Conservation (phyloP, 2,797 vertebrate genomes). For the Anisognathus igniventris region DNA sequence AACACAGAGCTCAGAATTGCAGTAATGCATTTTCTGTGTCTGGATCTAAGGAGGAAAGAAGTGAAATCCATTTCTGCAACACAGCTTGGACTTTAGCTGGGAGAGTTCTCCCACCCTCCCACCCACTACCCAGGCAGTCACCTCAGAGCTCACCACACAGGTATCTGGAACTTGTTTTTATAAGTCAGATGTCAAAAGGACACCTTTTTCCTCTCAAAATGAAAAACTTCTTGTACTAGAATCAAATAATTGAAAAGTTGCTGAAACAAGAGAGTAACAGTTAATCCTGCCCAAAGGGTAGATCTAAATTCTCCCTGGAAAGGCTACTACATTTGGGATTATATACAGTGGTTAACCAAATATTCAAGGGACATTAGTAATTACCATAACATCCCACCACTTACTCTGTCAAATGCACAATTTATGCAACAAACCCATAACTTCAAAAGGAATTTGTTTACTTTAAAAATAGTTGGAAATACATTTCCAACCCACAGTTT, state of each 20-base stretch:
- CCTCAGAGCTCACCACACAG: background rate
- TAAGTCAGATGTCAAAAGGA: slow-evolving; percentile 19
- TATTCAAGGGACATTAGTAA: slow-evolving; percentile 73
- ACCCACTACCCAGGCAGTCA: background rate
- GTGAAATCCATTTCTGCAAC: background rate
- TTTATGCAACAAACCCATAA: slow-evolving; percentile 65
- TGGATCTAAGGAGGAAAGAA: background rate
- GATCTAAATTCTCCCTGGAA: slow-evolving; percentile 72
- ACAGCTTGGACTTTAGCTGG: background rate
- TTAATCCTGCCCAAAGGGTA: slow-evolving; percentile 69
- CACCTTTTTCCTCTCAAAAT: background rate
- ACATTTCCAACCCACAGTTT: slow-evolving; percentile 59
- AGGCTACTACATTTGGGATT: slow-evolving; percentile 63
- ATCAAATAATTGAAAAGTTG: slow-evolving; percentile 68
- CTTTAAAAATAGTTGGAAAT: slow-evolving; percentile 66
- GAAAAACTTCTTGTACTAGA: slow-evolving; percentile 66
- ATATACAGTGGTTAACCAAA: slow-evolving; percentile 69
- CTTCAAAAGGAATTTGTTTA: slow-evolving; percentile 62
- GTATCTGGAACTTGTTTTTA: background rate
- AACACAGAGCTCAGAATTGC: background rate
- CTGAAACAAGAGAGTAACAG: slow-evolving; percentile 73
- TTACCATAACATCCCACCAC: slow-evolving; percentile 65
- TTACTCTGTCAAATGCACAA: slow-evolving; percentile 68
- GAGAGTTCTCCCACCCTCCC: background rate
- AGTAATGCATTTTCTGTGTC: background rate